Evolutionary conservation across 2,113 vertebrate species (phyloP).

Genomic region (Numida meleagris): DNA sequence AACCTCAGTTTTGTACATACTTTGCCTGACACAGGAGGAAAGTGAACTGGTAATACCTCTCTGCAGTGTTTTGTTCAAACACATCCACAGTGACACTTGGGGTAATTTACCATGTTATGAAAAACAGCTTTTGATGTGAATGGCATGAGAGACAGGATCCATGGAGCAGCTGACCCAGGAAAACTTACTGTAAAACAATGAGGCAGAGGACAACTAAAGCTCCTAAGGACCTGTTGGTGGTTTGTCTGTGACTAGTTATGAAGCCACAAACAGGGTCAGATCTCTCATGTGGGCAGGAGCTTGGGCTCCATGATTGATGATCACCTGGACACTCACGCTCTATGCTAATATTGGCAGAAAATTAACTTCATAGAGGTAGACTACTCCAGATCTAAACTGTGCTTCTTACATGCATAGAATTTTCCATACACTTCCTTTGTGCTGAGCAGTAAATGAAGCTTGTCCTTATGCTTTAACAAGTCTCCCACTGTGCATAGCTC

Average conservation of each 20-base stretch:
- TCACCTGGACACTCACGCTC: background rate
- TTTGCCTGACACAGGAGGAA: background rate
- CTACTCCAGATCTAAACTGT: background rate
- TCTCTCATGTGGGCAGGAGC: background rate
- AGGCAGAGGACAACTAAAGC: background rate
- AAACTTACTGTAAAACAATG: background rate
- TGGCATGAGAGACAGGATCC: background rate
- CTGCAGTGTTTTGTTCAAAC: background rate
- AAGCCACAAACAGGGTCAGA: background rate
- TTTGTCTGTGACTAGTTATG: background rate
- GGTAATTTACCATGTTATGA: rapidly evolving
- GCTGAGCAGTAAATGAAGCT: background rate
- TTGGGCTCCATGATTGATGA: background rate
- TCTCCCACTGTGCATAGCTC: background rate
- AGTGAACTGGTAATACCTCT: background rate
- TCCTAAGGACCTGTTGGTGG: background rate
- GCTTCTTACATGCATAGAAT: background rate
- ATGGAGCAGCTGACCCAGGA: background rate
- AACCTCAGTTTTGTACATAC: background rate
- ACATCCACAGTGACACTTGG: background rate
- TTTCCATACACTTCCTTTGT: background rate
- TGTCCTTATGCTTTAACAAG: background rate
- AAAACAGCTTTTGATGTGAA: background rate
- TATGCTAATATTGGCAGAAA: background rate
- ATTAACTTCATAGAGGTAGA: background rate